Conservation (phyloP, 2,888 invertebrate species). For the Xanthostigma xanthostigma region DNA sequence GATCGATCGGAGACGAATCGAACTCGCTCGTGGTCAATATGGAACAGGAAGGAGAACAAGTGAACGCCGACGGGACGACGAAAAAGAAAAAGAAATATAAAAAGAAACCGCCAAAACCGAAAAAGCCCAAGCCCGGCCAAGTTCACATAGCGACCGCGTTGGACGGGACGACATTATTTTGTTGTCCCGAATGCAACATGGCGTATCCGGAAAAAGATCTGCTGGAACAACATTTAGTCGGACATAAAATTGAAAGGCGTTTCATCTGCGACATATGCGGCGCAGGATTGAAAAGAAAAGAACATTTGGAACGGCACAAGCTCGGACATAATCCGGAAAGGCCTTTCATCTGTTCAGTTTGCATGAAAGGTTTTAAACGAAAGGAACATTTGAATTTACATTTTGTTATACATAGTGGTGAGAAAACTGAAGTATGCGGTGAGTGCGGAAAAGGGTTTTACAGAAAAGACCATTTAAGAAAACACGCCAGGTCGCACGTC, state of each 20-base stretch:
- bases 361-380: slow-evolving; percentile 65
- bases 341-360: slow-evolving; percentile 63
- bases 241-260: slow-evolving; percentile 65
- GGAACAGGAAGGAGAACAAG: slow-evolving; percentile 25
- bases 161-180: slow-evolving; percentile 60
- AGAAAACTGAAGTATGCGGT: slow-evolving; percentile 64
- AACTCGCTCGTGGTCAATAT: slow-evolving; percentile 24
- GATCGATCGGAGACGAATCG: slow-evolving; percentile 16
- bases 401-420: slow-evolving; percentile 71
- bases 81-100: slow-evolving; percentile 69
- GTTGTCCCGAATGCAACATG: slow-evolving; percentile 71
- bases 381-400: slow-evolving; percentile 72
- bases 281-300: slow-evolving; percentile 61
- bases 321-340: slow-evolving; percentile 67
- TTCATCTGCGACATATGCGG: slow-evolving; percentile 67
- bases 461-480: slow-evolving; percentile 65
- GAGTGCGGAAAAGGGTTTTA: slow-evolving; percentile 69
- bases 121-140: slow-evolving; percentile 65
- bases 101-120: slow-evolving; percentile 64
- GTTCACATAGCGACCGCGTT: slow-evolving; percentile 59
- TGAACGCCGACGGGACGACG: slow-evolving; percentile 22
- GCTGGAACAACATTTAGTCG: slow-evolving; percentile 59
- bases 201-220: slow-evolving; percentile 67
- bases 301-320: slow-evolving; percentile 64
- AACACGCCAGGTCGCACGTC: slow-evolving; percentile 64